Base-by-base conservation (phyloP, 2,888 invertebrate species). In the Amphimallon solstitiale region DNA sequence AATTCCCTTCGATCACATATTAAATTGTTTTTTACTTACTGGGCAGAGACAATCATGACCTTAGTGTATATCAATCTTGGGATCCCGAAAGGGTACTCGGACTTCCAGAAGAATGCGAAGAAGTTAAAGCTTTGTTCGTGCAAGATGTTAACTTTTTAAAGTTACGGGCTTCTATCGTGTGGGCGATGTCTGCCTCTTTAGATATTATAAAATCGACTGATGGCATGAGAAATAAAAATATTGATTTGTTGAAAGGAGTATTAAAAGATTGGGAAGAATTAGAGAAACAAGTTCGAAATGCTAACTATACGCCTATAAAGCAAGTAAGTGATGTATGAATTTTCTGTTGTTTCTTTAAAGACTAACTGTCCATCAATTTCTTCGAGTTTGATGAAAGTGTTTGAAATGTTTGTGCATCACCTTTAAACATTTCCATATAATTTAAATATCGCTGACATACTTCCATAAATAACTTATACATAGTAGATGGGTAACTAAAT, bases 41-140 rank as follows among this genome's bases (percentile, higher is more conserved):
- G 78, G n/a, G 70, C 77, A 87, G 87, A 51, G 93, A 94, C 83
- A 94, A 94, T 82, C 87, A 93, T 43, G 94, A 95, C 80, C 83
- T 93, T 21, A 85, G 86, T 67, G 90, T 92, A 5, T 88, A 91
- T 75, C 84, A 89, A 7, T 87, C 86, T 72, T 92, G 89, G 89
- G 90, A 92, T 74, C 89, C 90, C 0, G 85, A 82, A 76, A 63
- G 81, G 73, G 63, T 85, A 80, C 70, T 77, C 75, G 2, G 77
- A 73, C 5, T 75, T 77, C 14, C 84, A 75, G 75, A 78, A 75
- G 48, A 79, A 78, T 34, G 83, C 82, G 14, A 84, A 80, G 77
- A 77, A 54, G 73, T 77, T 5, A 70, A 73, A 65, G 60, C 59
- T 2, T 70, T 79, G 29, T 80, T 80, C 64, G 66, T 71, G 37